Percentiles rank a stretch among this genome's conserved stretches.
Conservation (phyloP, 2,113 vertebrate genomes). For the Neolamprologus fasciatus region DNA sequence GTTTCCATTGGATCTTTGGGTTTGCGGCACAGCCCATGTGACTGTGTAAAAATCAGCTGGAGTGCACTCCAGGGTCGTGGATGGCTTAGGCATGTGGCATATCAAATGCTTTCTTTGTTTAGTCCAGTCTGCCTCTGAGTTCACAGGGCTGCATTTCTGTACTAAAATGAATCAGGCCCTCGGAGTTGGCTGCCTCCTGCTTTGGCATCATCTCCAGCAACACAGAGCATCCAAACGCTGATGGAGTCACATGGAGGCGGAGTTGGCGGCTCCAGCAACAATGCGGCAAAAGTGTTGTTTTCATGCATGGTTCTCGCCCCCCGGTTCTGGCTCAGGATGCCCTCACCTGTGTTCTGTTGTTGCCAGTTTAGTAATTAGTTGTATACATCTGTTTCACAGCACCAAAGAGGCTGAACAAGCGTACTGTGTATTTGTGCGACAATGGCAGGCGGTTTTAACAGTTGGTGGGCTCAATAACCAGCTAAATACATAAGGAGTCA, state of each 20-base stretch:
- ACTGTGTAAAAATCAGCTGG: background rate
- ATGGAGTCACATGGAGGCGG: slow-evolving; percentile 19
- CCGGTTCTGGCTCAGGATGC: background rate
- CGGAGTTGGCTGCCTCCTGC: background rate
- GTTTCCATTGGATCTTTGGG: background rate
- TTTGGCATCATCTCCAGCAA: slow-evolving; percentile 2
- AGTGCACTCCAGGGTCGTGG: background rate
- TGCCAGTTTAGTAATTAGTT: slow-evolving; percentile 35
- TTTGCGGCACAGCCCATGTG: background rate
- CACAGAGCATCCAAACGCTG: slow-evolving; percentile 2
- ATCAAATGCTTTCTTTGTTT: background rate
- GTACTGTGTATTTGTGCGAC: background rate
- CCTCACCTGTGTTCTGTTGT: slow-evolving; percentile 20
- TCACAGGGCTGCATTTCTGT: background rate
- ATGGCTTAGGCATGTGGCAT: background rate
- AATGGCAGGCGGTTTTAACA: background rate
- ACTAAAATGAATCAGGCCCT: slow-evolving; percentile 14
- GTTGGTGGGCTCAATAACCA: background rate
- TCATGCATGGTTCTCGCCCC: background rate
- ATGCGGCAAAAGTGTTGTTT: background rate
- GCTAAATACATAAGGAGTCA: background rate
- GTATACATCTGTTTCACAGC: slow-evolving; percentile 12
- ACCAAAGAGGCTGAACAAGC: background rate
- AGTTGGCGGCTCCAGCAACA: background rate
- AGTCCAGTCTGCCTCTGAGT: background rate